Evolutionary conservation across 2,888 invertebrate species (phyloP).

Genomic region (Spodoptera exigua): DNA sequence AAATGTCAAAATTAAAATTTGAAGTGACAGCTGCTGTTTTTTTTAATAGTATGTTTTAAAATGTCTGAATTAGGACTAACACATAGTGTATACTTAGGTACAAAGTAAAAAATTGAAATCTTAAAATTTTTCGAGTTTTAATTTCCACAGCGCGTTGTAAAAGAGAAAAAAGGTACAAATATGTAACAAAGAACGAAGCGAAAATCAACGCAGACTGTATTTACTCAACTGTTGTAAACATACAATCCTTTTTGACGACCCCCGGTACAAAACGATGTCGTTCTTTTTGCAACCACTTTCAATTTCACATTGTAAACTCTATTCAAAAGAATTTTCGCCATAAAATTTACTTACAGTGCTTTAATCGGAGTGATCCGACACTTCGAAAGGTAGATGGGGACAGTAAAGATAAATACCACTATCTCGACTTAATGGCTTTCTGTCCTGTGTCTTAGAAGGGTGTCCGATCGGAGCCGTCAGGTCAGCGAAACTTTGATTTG

Average conservation of each 20-base stretch:
- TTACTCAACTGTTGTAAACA: slow-evolving; percentile 35
- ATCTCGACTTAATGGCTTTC: slow-evolving; percentile 84
- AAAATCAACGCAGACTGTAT: slow-evolving; percentile 34
- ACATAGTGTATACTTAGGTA: background rate
- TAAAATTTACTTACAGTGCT: slow-evolving; percentile 58
- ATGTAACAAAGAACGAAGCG: slow-evolving; percentile 12
- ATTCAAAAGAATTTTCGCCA: slow-evolving; percentile 26
- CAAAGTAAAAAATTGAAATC: background rate
- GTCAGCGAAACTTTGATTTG: slow-evolving; percentile 83
- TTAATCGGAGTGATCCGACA: slow-evolving; percentile 76
- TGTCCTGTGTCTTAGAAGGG: slow-evolving; percentile 78
- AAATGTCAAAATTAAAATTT: no score
- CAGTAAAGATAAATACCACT: slow-evolving; percentile 83
- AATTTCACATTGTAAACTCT: slow-evolving; percentile 31
- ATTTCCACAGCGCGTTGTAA: slow-evolving; percentile 1
- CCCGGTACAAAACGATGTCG: slow-evolving; percentile 13
- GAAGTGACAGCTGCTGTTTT: no score
- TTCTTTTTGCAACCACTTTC: slow-evolving; percentile 40
- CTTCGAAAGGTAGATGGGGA: slow-evolving; percentile 67
- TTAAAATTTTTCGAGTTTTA: background rate
- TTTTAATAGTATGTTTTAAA: no score
- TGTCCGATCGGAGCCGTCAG: slow-evolving; percentile 73
- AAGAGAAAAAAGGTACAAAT: slow-evolving; percentile 14
- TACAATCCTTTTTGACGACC: slow-evolving; percentile 40
- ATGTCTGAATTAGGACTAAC: no score